Evolutionary conservation across 2,113 vertebrate species (phyloP), one percentile per base, ranked within the genome.

Genomic region (Uria aalge): DNA sequence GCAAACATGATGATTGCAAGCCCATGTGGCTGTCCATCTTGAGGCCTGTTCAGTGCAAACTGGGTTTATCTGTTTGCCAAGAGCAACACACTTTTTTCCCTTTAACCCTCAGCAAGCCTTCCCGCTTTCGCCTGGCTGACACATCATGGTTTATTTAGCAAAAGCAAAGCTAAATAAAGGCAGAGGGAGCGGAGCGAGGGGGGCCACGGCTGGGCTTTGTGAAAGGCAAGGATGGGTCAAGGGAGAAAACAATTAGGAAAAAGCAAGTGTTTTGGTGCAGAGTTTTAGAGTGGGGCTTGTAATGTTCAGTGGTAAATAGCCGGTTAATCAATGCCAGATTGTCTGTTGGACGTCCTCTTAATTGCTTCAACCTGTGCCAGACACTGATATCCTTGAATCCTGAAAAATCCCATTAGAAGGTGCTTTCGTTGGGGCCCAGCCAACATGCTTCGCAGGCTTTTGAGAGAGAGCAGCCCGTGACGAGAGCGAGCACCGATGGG

Each of bases 321-420:
- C 4, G 2, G 79, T 94, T 96, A 96, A 96, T 90, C 88, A 93
- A 87, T 94, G 74, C 74, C 92, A 92, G 92, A 91, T 91, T 2
- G 22, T 77, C 79, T 88, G 50, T 67, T 94, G 94, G 80, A 93
- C 5, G 40, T 89, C 13, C 7, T 83, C 27, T 71, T 95, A 96
- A 97, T 95, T 95, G 77, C 67, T 96, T 96, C 78, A 94, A 86
- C 41, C 94, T 96, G 69, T 95, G 89, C 80, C 94, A 94, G 85
- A 95, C 86, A 88, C 76, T 56, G 80, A 94, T 95, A 96, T 62
- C 74, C 80, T 79, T 96, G 95, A 96, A 96, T 94, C 80, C 82
- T 93, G 88, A 96, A 96, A 96, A 96, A 96, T 95, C 77, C 71
- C 67, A 76, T 96, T 92, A 91, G 91, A 94, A 95, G 86, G 94